Percentiles rank a stretch among this genome's conserved stretches.
These are phyloP conservation scores for Drosophila lutescens DNA, from an alignment of 2,888 invertebrate genomes.

Conservation along the genomic window DNA sequence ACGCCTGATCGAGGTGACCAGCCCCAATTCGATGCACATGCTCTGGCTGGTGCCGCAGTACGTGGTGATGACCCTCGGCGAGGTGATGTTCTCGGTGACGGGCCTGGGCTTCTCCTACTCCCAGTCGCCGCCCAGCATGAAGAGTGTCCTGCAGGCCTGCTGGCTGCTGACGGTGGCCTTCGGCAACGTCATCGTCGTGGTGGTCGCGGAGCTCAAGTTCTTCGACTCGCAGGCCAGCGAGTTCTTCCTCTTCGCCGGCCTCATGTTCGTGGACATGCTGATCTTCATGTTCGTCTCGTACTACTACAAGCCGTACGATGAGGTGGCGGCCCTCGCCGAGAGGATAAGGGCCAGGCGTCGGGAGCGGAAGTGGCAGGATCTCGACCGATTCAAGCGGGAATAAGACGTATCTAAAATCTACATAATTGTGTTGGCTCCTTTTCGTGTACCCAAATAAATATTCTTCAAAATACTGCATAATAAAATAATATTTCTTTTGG, in stretches of 20 bases:
- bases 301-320: slow-evolving; percentile 87
- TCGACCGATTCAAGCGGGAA: slow-evolving; percentile 1
- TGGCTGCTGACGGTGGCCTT: slow-evolving; percentile 96
- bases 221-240: slow-evolving; percentile 92
- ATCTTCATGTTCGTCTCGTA: slow-evolving; percentile 92
- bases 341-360: not conserved
- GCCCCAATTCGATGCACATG: slow-evolving; percentile 86
- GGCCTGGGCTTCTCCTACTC: slow-evolving; percentile 89
- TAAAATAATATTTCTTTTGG: not conserved
- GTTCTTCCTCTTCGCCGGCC: slow-evolving; percentile 93
- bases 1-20: slow-evolving; percentile 65
- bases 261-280: slow-evolving; percentile 93
- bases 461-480: not conserved
- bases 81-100: slow-evolving; percentile 88
- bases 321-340: slow-evolving; percentile 22
- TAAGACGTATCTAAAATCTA: not conserved
- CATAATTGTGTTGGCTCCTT: not conserved
- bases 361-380: slow-evolving; percentile 9
- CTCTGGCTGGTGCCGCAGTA: slow-evolving; percentile 88
- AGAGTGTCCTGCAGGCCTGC: slow-evolving; percentile 94
- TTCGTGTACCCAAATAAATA: not conserved
- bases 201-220: slow-evolving; percentile 91
- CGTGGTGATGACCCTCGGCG: slow-evolving; percentile 87
- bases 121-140: slow-evolving; percentile 91
- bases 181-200: slow-evolving; percentile 96